A percentile compares a stretch with the other conserved stretches of the same genome.
These are phyloP conservation scores for Bucco capensis DNA, from an alignment of 2,113 vertebrate species.

Conservation along the genomic window DNA sequence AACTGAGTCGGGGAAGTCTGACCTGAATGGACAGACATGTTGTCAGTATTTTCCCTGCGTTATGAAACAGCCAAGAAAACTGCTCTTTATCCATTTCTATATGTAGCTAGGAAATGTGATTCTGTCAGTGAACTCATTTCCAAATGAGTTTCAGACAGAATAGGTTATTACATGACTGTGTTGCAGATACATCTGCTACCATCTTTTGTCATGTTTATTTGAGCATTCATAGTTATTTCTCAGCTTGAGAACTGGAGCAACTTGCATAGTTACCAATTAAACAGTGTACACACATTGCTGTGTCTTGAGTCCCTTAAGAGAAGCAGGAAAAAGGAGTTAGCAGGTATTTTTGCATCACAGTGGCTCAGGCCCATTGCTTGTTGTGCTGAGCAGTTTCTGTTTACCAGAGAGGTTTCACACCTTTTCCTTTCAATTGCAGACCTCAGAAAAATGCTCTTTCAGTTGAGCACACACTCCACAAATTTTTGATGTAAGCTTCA, in stretches of 20 bases:
- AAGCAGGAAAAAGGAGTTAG: neutral
- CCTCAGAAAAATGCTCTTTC: neutral
- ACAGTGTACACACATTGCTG: neutral
- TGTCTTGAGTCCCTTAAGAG: neutral
- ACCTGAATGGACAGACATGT: neutral
- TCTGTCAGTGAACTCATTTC: neutral
- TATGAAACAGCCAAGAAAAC: neutral
- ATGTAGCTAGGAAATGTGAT: neutral
- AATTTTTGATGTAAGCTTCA: neutral
- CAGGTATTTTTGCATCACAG: neutral
- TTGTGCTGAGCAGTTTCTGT: neutral
- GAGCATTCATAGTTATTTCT: neutral
- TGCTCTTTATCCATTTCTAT: neutral
- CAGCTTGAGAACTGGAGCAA: neutral
- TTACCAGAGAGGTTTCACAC: neutral
- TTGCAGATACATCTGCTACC: neutral
- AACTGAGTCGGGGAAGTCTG: neutral
- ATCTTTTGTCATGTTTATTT: neutral
- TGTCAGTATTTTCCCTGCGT: neutral
- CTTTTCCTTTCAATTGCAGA: neutral
- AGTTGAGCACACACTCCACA: neutral
- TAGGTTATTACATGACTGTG: neutral
- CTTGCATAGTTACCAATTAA: neutral
- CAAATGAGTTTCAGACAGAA: neutral
- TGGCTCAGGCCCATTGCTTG: neutral